Evolutionary conservation across 2,113 vertebrate species (phyloP).

Genomic region (Lutjanus erythropterus): DNA sequence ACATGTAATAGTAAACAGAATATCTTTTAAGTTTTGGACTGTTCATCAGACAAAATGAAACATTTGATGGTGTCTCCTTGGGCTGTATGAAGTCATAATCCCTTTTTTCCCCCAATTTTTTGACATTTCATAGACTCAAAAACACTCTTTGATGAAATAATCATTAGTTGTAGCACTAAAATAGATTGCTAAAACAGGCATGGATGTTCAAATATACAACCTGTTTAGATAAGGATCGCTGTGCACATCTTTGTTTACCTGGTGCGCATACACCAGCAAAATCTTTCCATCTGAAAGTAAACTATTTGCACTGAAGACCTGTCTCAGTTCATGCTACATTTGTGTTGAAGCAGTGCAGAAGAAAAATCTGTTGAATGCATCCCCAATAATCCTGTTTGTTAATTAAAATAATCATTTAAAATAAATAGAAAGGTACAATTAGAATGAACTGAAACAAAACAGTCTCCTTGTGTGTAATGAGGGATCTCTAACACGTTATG

Average conservation of each 20-base stretch:
- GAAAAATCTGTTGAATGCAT: no score
- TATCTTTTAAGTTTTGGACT: background rate
- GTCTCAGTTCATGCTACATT: background rate
- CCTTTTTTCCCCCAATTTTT: no score
- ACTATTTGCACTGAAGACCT: background rate
- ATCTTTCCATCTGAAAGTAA: background rate
- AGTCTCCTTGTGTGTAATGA: background rate
- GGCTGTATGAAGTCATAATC: background rate
- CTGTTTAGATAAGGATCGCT: background rate
- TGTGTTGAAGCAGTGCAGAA: background rate
- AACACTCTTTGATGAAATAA: background rate
- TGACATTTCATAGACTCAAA: background rate
- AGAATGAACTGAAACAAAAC: background rate
- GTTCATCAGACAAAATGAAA: background rate
- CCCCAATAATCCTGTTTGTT: background rate
- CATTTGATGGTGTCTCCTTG: background rate
- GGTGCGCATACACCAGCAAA: background rate
- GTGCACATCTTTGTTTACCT: constrained; percentile 6
- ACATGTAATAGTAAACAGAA: background rate
- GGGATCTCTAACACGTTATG: background rate
- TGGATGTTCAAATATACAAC: no score
- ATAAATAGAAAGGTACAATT: background rate
- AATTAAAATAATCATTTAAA: background rate
- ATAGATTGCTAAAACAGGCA: no score
- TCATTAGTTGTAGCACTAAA: background rate